Conservation (phyloP, 2,888 invertebrate genomes). For the Laothoe populi region DNA sequence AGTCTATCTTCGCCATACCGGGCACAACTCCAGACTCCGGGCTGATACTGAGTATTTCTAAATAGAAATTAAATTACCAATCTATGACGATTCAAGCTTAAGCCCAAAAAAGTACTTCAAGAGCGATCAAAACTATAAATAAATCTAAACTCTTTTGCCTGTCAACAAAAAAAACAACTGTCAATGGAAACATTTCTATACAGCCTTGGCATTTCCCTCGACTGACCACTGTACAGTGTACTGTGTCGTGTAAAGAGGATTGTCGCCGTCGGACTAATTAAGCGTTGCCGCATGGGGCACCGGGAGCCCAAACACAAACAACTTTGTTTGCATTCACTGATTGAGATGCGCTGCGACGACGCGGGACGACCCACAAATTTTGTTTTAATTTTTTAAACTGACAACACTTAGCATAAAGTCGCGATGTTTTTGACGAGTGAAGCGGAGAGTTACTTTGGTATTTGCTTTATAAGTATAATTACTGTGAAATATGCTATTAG, state of each 20-base stretch:
- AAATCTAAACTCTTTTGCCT: background rate
- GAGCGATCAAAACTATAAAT: too few relatives aligned
- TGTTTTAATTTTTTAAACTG: conserved; percentile 82
- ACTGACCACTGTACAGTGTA: background rate
- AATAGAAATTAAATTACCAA: too few relatives aligned
- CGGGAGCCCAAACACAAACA: conserved; percentile 71
- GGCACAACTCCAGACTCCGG: too few relatives aligned
- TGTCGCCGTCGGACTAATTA: conserved; percentile 67
- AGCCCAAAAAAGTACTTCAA: too few relatives aligned
- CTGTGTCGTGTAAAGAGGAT: conserved; percentile 13
- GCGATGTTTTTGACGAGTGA: background rate
- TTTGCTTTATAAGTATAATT: background rate
- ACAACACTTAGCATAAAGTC: conserved; percentile 55
- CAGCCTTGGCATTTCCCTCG: conserved; percentile 9
- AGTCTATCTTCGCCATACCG: too few relatives aligned
- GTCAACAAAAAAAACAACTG: background rate
- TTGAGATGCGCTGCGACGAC: conserved; percentile 59
- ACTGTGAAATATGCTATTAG: too few relatives aligned
- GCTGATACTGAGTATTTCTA: too few relatives aligned
- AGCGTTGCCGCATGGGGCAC: conserved; percentile 44
- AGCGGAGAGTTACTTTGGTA: background rate
- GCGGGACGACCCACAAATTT: conserved; percentile 64
- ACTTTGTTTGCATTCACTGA: conserved; percentile 74
- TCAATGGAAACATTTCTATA: conserved; percentile 7
- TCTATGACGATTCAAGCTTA: too few relatives aligned